These are phyloP conservation scores for Notodromas monacha DNA, from an alignment of 2,888 invertebrate genomes.

Conservation along the genomic window DNA sequence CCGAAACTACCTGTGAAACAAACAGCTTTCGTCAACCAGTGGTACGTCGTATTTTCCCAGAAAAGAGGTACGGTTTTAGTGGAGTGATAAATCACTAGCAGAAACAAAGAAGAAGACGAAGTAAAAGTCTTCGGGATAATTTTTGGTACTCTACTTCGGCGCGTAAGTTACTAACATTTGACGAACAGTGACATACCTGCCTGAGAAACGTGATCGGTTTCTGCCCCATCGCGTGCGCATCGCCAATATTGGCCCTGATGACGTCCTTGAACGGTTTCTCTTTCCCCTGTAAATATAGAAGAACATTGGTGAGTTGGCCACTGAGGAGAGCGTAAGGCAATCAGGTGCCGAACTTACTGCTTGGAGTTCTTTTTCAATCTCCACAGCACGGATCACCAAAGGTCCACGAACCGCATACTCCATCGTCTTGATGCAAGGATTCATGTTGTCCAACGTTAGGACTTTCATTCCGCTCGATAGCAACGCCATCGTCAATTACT, in stretches of 20 bases:
- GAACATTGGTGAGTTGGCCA: no score
- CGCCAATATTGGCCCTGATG: conserved; percentile 23
- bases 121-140: neutral
- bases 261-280: conserved; percentile 19
- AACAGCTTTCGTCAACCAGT: no score
- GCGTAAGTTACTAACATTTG: neutral
- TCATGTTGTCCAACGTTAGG: conserved; percentile 17
- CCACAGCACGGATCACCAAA: conserved; percentile 22
- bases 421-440: conserved; percentile 22
- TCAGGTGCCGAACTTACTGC: conserved; percentile 9
- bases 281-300: conserved; percentile 11
- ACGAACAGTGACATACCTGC: conserved; percentile 15
- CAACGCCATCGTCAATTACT: no score
- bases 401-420: conserved; percentile 27
- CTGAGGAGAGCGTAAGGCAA: neutral
- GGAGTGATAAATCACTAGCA: no score
- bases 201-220: conserved; percentile 21
- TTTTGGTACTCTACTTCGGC: neutral
- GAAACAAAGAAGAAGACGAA: no score
- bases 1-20: conserved; percentile 17
- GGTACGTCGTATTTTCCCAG: no score
- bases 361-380: conserved; percentile 22
- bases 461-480: no score
- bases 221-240: conserved; percentile 23
- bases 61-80: no score